A percentile compares a stretch with the other conserved stretches of the same genome.
phyloP scores from a whole-genome alignment of 2,797 vertebrate genomes.

The Bovichtus diacanthus region DNA sequence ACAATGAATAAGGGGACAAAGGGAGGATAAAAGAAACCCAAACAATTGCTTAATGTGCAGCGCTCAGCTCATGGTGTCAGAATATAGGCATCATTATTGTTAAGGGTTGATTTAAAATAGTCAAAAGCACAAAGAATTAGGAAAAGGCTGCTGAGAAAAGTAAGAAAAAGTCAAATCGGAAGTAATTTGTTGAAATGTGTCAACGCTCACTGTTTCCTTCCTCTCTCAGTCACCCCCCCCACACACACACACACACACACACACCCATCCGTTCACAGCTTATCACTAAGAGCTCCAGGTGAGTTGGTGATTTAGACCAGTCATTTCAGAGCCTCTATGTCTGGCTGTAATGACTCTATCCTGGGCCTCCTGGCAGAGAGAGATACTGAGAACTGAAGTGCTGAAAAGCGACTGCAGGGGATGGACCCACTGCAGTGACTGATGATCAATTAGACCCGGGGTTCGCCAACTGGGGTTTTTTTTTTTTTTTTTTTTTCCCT shows the following conservation, averaged over 20 bases:
- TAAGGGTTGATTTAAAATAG: no score
- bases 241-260: conserved; percentile 18
- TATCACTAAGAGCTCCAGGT: conserved; percentile 74
- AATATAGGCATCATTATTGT: background rate
- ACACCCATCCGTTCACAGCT: conserved; percentile 47
- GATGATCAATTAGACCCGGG: conserved; percentile 63
- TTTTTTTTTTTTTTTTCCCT: background rate
- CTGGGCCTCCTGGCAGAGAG: conserved; percentile 59
- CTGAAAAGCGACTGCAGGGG: conserved; percentile 57
- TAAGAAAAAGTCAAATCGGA: conserved; percentile 8
- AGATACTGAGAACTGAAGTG: conserved; percentile 65
- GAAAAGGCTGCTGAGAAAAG: conserved; percentile 20
- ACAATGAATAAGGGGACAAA: background rate
- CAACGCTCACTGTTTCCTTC: conserved; percentile 4
- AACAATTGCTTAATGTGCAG: background rate
- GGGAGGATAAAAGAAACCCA: background rate
- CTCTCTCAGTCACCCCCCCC: background rate
- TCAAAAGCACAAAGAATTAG: no score
- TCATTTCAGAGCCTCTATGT: conserved; percentile 66
- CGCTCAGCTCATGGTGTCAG: background rate
- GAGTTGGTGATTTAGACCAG: conserved; percentile 75
- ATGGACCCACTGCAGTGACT: conserved; percentile 53
- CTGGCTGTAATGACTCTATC: conserved; percentile 69
- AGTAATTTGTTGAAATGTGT: conserved; percentile 42
- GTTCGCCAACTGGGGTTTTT: conserved; percentile 27